Evolutionary conservation across 2,888 invertebrate species (phyloP).

Genomic region (Aquatica leii): DNA sequence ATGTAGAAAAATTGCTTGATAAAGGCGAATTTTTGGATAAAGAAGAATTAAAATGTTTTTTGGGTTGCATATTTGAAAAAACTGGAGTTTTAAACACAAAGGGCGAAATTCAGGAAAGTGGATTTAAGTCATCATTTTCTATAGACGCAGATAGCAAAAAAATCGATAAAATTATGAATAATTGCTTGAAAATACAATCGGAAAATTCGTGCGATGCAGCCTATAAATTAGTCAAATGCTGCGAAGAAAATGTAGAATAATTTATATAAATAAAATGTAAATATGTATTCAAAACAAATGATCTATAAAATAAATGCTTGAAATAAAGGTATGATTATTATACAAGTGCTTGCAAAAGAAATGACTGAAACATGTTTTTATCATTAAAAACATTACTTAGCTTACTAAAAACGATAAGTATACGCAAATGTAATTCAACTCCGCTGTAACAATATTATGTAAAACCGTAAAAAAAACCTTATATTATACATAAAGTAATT

Average conservation of each 20-base stretch:
- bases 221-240: neutral
- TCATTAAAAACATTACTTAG: no score
- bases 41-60: slow-evolving; percentile 61
- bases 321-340: no score
- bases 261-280: no score
- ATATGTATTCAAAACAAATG: no score
- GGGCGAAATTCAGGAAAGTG: neutral
- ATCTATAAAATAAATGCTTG: no score
- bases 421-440: no score
- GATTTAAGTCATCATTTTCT: neutral
- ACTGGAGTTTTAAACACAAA: slow-evolving; percentile 58
- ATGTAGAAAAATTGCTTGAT: slow-evolving; percentile 48
- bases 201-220: neutral
- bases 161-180: neutral
- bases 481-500: no score
- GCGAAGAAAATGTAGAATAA: neutral
- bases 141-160: neutral
- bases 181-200: neutral
- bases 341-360: no score
- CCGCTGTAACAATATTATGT: no score
- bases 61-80: slow-evolving; percentile 62
- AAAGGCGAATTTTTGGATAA: slow-evolving; percentile 61
- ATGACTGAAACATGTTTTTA: no score
- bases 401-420: no score
- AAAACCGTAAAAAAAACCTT: no score